phyloP scores from a whole-genome alignment of 2,113 vertebrate species.

The Verasper variegatus region DNA sequence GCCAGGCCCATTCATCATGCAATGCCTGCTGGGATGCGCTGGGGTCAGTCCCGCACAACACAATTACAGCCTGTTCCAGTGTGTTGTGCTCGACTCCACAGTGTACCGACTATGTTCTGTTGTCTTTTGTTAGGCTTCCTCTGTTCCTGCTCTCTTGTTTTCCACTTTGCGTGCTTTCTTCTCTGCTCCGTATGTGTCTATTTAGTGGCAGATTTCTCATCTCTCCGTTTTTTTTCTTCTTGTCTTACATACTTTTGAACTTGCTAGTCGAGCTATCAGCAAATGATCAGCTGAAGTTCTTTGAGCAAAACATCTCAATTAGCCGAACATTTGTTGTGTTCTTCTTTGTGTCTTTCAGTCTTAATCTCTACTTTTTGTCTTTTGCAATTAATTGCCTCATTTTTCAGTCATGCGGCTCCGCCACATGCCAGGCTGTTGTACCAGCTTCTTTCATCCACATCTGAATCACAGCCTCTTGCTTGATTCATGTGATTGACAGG shows the following conservation, averaged over 20 bases:
- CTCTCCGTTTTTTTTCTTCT: neutral
- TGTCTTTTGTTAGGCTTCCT: conserved; percentile 72
- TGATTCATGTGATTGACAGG: conserved; percentile 63
- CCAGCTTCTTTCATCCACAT: conserved; percentile 51
- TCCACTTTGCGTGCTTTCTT: conserved; percentile 45
- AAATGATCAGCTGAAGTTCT: conserved; percentile 40
- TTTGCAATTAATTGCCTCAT: conserved; percentile 27
- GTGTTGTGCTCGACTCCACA: conserved; percentile 71
- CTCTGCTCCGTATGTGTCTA: conserved; percentile 17
- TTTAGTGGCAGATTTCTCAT: conserved; percentile 43
- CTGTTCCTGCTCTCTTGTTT: conserved; percentile 58
- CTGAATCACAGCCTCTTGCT: conserved; percentile 37
- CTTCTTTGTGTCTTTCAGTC: conserved; percentile 13
- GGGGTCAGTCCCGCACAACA: conserved; percentile 81
- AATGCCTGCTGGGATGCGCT: conserved; percentile 82
- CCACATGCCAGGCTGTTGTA: neutral
- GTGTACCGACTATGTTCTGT: conserved; percentile 70
- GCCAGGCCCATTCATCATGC: conserved; percentile 84
- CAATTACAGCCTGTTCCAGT: conserved; percentile 83
- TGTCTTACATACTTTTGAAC: conserved; percentile 42
- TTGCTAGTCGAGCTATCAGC: conserved; percentile 39
- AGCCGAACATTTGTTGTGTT: conserved; percentile 36
- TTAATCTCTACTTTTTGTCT: conserved; percentile 17
- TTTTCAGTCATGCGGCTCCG: conserved; percentile 11
- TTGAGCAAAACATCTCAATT: conserved; percentile 65